Evolutionary conservation across 2,888 invertebrate genomes (phyloP), one percentile per base, ranked within the genome.

Genomic region (Dicyrtomina minuta): DNA sequence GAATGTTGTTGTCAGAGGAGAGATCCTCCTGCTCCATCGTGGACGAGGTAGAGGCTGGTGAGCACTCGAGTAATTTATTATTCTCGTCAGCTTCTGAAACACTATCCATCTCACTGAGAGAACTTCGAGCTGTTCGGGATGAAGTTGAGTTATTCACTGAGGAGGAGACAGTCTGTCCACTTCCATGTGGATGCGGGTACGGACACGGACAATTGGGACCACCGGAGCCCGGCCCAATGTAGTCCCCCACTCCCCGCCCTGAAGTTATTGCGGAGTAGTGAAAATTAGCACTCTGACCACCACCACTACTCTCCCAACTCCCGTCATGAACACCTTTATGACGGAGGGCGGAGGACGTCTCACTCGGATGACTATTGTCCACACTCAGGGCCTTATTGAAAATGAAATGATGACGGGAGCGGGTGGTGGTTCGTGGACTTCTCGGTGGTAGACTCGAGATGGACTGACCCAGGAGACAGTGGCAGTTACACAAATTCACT

Each of bases 61-160:
- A 70, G 62, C 13, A 33, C 53, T 68, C 68, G 15, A 68, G 39
- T 26, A 68, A 56, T 53, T 58, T 61, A 68, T 68, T 68, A 49
- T 68, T 68, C 62, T 68, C 62, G 41, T 68, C 62, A 27, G 62
- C 68, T n/a, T 66, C 66, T 1, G 62, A 68, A 24, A 68, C 43
- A 56, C 68, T 68, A 56, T 68, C 68, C 68, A 68, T 68, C 43
- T 61, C 61, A 55, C 68, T 68, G 27, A 68, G 43, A 15, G 68
- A 68, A 27, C 67, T 67, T 49, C 67, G 59, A 59, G 68, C 71
- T 5, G 62, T 62, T 5, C 70, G 59, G 27, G 67, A 72, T 59
- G 71, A 59, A 68, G 65, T 68, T 60, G 71, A 53, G 65, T 55
- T 72, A 67, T 68, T 64, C 68, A 73, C 66, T 66, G 68, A 65